Evolutionary conservation across 2,888 invertebrate genomes (phyloP), one percentile per base, ranked within the genome.

Genomic region (Amiota minor): DNA sequence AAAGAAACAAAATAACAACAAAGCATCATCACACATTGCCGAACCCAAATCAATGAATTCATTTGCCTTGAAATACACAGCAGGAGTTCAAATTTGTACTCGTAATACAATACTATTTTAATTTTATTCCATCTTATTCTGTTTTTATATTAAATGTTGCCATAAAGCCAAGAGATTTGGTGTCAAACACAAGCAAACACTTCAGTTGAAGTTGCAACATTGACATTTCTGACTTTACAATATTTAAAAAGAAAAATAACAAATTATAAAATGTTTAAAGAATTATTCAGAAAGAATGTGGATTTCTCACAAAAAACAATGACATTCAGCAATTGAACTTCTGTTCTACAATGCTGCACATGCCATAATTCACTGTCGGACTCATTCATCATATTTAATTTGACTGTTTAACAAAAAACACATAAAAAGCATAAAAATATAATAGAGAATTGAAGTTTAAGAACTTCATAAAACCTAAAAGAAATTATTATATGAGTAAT

Each of bases 371-470:
- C 76, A 76, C 81, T 76, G 77, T 80, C 81, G 75, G 56, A 82
- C 77, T 77, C 79, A 82, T 81, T 82, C 81, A 82, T 83, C 81
- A 80, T 82, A 75, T 72, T 78, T 81, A 83, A 83, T 81, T 82
- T 20, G 79, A 74, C 72, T 62, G 71, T 74, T 72, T 47, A 14
- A 65, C 14, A 35, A 14, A 46, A 35, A 23, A 18, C 18, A 65
- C 55, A 76, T 72, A 76, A 70, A 59, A 20, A 35, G 20, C 70
- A 59, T 18, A 70, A 18, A 9, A 47, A 68, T 49, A 12, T 53
- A 55, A 35, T 23, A 53, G 11, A 20, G 53, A 53, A 47, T 68
- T 20, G 23, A 12, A 12, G 2, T 18, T 61, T 18, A 16, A 4
- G 35, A 35, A 35, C 6, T 35, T 35, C 6, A 35, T 35, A 35